These are phyloP conservation scores for Pelosia muscerda DNA, from an alignment of 2,888 invertebrate species.

Conservation along the genomic window DNA sequence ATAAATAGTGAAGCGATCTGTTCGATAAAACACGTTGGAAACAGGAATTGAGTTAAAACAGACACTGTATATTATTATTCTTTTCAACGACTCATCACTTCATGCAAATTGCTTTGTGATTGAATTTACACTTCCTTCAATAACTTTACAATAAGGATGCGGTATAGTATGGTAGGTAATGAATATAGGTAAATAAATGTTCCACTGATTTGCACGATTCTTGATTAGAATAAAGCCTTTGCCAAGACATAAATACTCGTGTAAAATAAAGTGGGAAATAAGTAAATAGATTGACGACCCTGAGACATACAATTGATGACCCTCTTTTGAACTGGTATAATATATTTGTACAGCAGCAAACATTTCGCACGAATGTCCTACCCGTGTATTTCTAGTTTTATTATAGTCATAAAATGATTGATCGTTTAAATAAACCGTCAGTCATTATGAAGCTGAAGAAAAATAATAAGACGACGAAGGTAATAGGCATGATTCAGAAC, in stretches of 20 bases:
- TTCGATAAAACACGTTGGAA: slow-evolving; percentile 37
- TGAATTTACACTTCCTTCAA: slow-evolving; percentile 39
- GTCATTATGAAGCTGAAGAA: not conserved
- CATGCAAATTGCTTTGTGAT: slow-evolving; percentile 41
- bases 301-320: no score
- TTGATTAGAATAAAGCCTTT: not conserved
- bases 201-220: not conserved
- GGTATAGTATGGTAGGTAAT: not conserved
- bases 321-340: no score
- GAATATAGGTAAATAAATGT: not conserved
- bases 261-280: no score
- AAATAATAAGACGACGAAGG: slow-evolving; percentile 17
- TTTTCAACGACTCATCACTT: slow-evolving; percentile 50
- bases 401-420: not conserved
- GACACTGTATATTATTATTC: slow-evolving; percentile 46
- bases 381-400: no score
- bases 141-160: slow-evolving; percentile 37
- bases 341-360: not conserved
- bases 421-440: not conserved
- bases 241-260: not conserved
- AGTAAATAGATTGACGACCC: no score
- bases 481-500: no score
- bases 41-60: slow-evolving; percentile 39
- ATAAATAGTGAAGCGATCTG: slow-evolving; percentile 34
- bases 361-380: not conserved